Evolutionary conservation across 2,113 vertebrate genomes (phyloP).

Genomic region (Cololabis saira): DNA sequence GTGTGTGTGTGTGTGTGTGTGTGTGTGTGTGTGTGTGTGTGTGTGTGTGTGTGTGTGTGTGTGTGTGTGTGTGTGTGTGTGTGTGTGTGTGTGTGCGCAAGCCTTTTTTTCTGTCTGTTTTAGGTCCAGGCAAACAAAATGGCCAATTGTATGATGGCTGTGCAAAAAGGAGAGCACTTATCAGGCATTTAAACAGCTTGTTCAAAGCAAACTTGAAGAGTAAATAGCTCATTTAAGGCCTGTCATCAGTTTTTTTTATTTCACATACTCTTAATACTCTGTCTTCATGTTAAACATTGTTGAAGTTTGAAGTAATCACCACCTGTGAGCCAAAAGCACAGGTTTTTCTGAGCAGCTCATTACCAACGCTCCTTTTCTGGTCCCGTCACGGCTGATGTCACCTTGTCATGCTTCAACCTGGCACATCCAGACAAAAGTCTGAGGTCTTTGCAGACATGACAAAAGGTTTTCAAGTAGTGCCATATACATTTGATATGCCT

Average conservation of each 20-base stretch:
- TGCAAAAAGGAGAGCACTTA: background rate
- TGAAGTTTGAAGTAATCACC: too few species aligned
- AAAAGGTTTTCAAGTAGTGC: too few species aligned
- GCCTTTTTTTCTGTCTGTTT: background rate
- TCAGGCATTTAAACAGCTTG: background rate
- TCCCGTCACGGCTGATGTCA: too few species aligned
- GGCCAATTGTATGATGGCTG: background rate
- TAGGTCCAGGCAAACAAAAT: background rate
- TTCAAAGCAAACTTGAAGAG: background rate
- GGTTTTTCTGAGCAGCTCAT: too few species aligned
- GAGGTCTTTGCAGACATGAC: too few species aligned
- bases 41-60: background rate
- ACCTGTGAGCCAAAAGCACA: too few species aligned
- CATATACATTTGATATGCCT: too few species aligned
- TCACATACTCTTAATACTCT: too few species aligned
- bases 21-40: conserved; percentile 3
- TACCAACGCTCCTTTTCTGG: too few species aligned
- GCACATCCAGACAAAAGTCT: too few species aligned
- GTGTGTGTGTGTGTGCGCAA: background rate
- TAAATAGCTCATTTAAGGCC: background rate
- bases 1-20: background rate
- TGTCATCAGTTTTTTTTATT: background rate
- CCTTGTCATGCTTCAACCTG: too few species aligned
- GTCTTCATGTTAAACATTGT: too few species aligned
- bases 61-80: background rate